These are phyloP conservation scores for Prorops nasuta DNA, from an alignment of 1,140 invertebrate genomes.

Conservation along the genomic window DNA sequence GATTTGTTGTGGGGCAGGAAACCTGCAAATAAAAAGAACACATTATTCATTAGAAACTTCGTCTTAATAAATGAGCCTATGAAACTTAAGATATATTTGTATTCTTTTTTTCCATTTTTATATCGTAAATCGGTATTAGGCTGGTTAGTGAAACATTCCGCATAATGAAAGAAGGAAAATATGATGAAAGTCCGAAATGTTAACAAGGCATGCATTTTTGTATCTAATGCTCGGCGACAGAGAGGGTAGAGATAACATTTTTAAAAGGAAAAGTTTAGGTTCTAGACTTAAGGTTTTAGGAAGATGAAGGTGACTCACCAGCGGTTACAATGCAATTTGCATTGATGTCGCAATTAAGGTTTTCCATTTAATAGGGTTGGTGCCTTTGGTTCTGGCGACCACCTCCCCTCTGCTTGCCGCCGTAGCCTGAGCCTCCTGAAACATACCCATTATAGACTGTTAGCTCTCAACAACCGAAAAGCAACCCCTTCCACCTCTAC, in stretches of 20 bases:
- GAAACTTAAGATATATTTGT: too few species aligned
- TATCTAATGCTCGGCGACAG: too few species aligned
- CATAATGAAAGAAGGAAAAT: too few species aligned
- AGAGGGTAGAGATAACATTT: background rate
- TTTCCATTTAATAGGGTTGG: conserved; percentile 69
- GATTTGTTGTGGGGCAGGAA: conserved; percentile 43
- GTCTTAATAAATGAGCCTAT: too few species aligned
- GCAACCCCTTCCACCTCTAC: conserved; percentile 50
- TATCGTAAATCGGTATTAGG: too few species aligned
- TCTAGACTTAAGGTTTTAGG: conserved; percentile 13
- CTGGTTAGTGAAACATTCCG: too few species aligned
- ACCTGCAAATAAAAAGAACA: conserved; percentile 38
- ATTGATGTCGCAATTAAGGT: conserved; percentile 49
- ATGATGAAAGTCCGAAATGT: too few species aligned
- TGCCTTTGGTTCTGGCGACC: conserved; percentile 73
- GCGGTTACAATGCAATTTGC: conserved; percentile 52
- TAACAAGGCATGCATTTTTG: too few species aligned
- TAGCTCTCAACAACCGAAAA: conserved; percentile 66
- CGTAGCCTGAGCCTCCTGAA: conserved; percentile 63
- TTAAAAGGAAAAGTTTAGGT: conserved; percentile 12
- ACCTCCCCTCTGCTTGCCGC: conserved; percentile 62
- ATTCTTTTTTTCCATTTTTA: too few species aligned
- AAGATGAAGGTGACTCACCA: conserved; percentile 48
- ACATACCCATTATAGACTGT: conserved; percentile 51
- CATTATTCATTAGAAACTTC: too few species aligned